Conservation (phyloP, 2,797 vertebrate genomes). For the Arrhamphus sclerolepis region DNA sequence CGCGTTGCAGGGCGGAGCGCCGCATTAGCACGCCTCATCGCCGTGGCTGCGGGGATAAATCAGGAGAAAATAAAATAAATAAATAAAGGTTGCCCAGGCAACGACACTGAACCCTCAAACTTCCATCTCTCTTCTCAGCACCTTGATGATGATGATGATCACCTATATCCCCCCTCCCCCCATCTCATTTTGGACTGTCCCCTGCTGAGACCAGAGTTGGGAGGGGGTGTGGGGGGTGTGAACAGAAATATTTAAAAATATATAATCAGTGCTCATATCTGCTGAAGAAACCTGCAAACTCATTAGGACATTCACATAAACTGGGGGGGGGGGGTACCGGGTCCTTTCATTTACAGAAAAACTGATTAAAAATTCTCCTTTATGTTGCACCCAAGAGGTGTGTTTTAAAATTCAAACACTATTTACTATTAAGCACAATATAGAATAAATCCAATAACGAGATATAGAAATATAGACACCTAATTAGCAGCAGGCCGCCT, state of each 20-base stretch:
- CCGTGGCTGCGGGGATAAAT: conserved; percentile 86
- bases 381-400: conserved; percentile 85
- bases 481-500: conserved; percentile 77
- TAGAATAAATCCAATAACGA: conserved; percentile 82
- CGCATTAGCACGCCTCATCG: conserved; percentile 93
- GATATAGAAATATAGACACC: conserved; percentile 82
- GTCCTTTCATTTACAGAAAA: conserved; percentile 80
- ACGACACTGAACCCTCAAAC: conserved; percentile 25
- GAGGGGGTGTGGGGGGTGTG: conserved; percentile 17
- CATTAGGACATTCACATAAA: conserved; percentile 77
- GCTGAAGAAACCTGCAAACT: conserved; percentile 81
- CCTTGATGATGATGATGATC: conserved; percentile 54
- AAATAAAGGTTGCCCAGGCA: conserved; percentile 62
- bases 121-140: conserved; percentile 23
- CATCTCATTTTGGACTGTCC: conserved; percentile 66
- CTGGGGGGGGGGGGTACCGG: conserved; percentile 29
- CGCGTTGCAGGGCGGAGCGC: conserved; percentile 48
- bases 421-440: conserved; percentile 83
- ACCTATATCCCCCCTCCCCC: conserved; percentile 15
- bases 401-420: conserved; percentile 85
- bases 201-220: conserved; percentile 81
- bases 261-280: conserved; percentile 88
- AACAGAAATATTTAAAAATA: conserved; percentile 52
- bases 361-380: conserved; percentile 84
- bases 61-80: conserved; percentile 87